Evolutionary conservation across 1,140 invertebrate genomes (phyloP).

Genomic region (Neoseiulus cucumeris): DNA sequence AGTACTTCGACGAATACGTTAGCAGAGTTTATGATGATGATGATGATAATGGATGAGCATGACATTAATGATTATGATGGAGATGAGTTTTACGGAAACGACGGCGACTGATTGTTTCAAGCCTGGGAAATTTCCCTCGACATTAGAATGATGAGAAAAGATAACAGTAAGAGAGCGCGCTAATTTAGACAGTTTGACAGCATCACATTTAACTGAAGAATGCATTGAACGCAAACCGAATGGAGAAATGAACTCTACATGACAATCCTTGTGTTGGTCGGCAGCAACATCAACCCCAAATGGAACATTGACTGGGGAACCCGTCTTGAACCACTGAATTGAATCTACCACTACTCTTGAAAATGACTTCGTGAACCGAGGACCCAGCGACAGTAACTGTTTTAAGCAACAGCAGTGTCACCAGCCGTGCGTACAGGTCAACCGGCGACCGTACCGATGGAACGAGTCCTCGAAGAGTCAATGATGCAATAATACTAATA

Average conservation of each 20-base stretch:
- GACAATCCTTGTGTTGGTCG: slow-evolving; percentile 11
- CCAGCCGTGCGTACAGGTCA: too few relatives aligned
- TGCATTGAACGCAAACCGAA: too few relatives aligned
- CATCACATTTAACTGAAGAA: neutral
- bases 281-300: neutral
- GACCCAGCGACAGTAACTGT: too few relatives aligned
- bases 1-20: too few relatives aligned
- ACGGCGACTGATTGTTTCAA: neutral
- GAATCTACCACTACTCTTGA: too few relatives aligned
- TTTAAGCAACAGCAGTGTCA: too few relatives aligned
- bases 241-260: neutral
- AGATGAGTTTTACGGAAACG: neutral
- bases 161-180: neutral
- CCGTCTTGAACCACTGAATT: neutral
- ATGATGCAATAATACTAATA: too few relatives aligned
- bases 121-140: neutral
- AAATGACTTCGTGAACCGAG: too few relatives aligned
- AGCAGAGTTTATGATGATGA: too few relatives aligned
- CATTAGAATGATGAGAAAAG: neutral
- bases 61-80: neutral
- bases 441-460: too few relatives aligned
- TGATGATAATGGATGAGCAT: too few relatives aligned
- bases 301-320: slow-evolving; percentile 3
- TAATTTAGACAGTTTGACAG: neutral
- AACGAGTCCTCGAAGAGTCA: too few relatives aligned